Percentiles rank a stretch among this genome's conserved stretches.
These are phyloP conservation scores for Tragulus kanchil DNA, from an alignment of 2,113 vertebrate species.

Conservation along the genomic window DNA sequence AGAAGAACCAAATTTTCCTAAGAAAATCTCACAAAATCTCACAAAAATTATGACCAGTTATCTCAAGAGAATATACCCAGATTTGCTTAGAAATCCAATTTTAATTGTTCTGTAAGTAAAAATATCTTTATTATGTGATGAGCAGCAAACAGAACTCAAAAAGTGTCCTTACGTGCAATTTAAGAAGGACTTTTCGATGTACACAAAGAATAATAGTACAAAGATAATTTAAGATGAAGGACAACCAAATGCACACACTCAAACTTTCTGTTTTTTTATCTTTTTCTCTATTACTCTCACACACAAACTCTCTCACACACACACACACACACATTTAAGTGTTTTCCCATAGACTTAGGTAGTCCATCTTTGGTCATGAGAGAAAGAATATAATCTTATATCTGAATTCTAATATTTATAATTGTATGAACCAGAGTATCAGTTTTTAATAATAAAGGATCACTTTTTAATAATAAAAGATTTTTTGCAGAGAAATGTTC, in stretches of 20 bases:
- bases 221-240: not conserved
- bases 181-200: conserved; percentile 15
- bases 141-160: not conserved
- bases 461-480: not conserved
- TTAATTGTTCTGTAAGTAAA: conserved; percentile 11
- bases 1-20: not conserved
- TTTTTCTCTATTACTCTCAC: not conserved
- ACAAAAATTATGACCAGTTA: not conserved
- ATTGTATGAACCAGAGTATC: not conserved
- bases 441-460: not conserved
- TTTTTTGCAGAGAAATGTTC: not conserved
- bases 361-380: not conserved
- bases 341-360: not conserved
- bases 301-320: not conserved
- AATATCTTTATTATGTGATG: conserved; percentile 36
- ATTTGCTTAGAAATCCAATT: conserved; percentile 22
- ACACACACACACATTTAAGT: not conserved
- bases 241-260: not conserved
- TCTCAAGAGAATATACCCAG: not conserved
- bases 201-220: not conserved
- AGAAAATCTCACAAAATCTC: conserved; percentile 19
- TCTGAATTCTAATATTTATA: not conserved
- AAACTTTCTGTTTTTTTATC: not conserved
- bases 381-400: not conserved
- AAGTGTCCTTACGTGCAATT: conserved; percentile 2